Percentiles rank a stretch among this genome's conserved stretches.
Conservation (phyloP, 2,888 invertebrate species). For the Corythucha ciliata region DNA sequence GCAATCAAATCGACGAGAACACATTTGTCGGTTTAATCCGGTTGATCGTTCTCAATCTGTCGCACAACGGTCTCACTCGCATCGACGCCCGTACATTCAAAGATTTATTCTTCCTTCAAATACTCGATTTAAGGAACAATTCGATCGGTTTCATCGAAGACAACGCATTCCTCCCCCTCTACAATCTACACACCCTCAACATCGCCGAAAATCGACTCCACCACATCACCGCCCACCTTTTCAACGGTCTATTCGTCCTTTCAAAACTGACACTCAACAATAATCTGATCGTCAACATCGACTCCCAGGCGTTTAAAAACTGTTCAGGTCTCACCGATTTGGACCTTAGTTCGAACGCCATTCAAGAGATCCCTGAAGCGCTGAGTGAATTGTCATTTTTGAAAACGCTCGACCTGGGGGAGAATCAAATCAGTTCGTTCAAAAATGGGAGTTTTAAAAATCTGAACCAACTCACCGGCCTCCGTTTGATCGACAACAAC, state of each 20-base stretch:
- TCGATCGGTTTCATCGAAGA: conserved; percentile 81
- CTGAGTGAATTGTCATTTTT: conserved; percentile 70
- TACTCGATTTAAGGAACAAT: conserved; percentile 75
- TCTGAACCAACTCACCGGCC: conserved; percentile 73
- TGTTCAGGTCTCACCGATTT: conserved; percentile 80
- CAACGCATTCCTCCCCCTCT: conserved; percentile 75
- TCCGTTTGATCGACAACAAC: conserved; percentile 82
- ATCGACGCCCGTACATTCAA: conserved; percentile 77
- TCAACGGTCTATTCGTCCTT: conserved; percentile 73
- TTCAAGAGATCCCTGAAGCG: conserved; percentile 71
- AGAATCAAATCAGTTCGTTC: conserved; percentile 78
- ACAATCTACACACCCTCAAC: conserved; percentile 81
- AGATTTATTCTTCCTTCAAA: conserved; percentile 76
- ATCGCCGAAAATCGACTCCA: conserved; percentile 78
- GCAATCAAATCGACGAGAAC: conserved; percentile 72
- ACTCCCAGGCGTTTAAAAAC: conserved; percentile 73
- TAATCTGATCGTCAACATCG: conserved; percentile 69
- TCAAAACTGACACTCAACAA: conserved; percentile 77
- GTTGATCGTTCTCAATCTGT: conserved; percentile 72
- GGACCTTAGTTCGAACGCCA: conserved; percentile 77
- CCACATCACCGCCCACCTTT: conserved; percentile 67
- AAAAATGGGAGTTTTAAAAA: conserved; percentile 77
- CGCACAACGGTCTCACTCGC: conserved; percentile 74
- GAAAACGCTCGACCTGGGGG: conserved; percentile 81
- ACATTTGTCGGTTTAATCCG: conserved; percentile 78